Evolutionary conservation across 2,797 vertebrate species (phyloP).

Genomic region (Gymnoscopelus braueri): DNA sequence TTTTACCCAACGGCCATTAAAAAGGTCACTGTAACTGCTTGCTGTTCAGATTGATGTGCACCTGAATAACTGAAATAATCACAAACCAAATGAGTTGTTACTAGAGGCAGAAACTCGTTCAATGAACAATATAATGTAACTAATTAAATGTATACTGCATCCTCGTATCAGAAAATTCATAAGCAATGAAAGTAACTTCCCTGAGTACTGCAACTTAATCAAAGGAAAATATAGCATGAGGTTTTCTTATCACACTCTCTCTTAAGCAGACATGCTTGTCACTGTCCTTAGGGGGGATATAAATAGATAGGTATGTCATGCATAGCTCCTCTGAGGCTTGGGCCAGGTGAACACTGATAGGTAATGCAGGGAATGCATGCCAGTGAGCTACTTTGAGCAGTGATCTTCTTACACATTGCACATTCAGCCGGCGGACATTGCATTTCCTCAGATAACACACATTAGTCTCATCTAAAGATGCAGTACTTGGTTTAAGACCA

Average conservation of each 20-base stretch:
- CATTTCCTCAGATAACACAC: constrained; percentile 12
- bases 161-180: neutral
- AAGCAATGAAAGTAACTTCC: neutral
- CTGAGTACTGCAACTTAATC: neutral
- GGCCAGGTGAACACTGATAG: constrained; percentile 40
- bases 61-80: too few species aligned
- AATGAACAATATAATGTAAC: too few species aligned
- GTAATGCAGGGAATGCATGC: constrained; percentile 39
- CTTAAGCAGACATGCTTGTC: constrained; percentile 36
- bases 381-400: constrained; percentile 49
- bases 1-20: constrained; percentile 15
- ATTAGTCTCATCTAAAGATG: neutral
- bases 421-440: constrained; percentile 17
- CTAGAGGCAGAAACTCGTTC: too few species aligned
- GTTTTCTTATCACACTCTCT: constrained; percentile 18
- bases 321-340: constrained; percentile 26
- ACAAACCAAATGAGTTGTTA: too few species aligned
- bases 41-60: neutral
- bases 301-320: constrained; percentile 56
- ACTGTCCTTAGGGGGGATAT: constrained; percentile 44
- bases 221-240: neutral
- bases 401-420: constrained; percentile 53
- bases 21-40: constrained; percentile 6
- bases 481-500: too few species aligned
- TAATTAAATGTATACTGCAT: too few species aligned